Percentiles rank a stretch among this genome's conserved stretches.
These are phyloP conservation scores for Vannuccia rotundouncinata DNA, from an alignment of 2,888 invertebrate species.

Conservation along the genomic window DNA sequence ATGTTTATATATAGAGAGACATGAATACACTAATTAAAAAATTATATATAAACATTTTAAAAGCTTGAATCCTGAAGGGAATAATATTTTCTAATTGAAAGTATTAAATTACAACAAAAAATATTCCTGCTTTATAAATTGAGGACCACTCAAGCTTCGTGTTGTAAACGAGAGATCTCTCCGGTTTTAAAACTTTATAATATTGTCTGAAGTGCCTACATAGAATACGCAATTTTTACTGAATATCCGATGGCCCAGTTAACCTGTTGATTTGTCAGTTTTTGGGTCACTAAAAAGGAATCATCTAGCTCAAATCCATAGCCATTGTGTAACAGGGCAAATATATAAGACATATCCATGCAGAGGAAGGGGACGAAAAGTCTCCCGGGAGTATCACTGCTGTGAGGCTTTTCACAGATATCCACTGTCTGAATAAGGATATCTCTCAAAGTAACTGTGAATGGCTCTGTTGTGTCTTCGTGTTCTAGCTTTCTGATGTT, in stretches of 20 bases:
- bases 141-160: too few species aligned
- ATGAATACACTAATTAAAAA: too few species aligned
- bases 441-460: background rate
- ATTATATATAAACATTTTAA: too few species aligned
- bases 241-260: conserved; percentile 10
- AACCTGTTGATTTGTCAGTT: background rate
- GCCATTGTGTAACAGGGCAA: conserved; percentile 34
- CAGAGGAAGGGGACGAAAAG: conserved; percentile 28
- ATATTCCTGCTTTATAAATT: too few species aligned
- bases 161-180: too few species aligned
- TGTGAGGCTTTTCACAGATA: conserved; percentile 1
- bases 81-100: too few species aligned
- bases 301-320: conserved; percentile 30
- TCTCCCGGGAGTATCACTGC: background rate
- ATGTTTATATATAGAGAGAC: too few species aligned
- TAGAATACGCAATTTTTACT: background rate
- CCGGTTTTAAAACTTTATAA: too few species aligned
- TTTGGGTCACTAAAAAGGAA: background rate
- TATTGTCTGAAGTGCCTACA: too few species aligned
- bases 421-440: background rate
- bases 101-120: too few species aligned
- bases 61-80: too few species aligned
- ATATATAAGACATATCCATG: conserved; percentile 31
- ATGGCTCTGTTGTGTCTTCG: background rate
- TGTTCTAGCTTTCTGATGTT: background rate